Base-by-base conservation (phyloP, 1,140 invertebrate species). In the Atta texana region DNA sequence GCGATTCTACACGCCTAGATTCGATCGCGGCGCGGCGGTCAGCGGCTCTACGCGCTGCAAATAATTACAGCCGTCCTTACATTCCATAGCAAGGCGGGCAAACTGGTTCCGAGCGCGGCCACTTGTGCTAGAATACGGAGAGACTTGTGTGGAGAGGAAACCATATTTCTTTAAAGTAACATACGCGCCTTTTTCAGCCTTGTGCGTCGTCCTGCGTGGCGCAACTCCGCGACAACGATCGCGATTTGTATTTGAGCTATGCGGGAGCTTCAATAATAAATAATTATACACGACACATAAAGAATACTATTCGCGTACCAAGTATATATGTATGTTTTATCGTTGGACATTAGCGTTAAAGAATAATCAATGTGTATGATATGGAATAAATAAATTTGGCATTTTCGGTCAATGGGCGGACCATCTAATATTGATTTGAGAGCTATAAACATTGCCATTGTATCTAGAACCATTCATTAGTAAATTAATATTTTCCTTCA, bases 61-160 rank as follows among this genome's bases (percentile, higher is more conserved):
- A 80, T 90, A 90, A 88, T 90, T 90, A 88, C 88, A 90, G 84
- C 80, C 82, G 86, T 90, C 75, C 64, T 90, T 90, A 88, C 88
- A 86, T 85, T 85, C 89, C 88, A 66, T 87, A 74, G 87, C 69
- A 44, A 86, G 84, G 86, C 86, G 89, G 84, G 89, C 74, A 74
- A 91, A 90, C 89, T 91, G 89, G 86, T 90, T 90, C 61, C 72
- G 28, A 85, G 57, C 55, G 85, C 61, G 85, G 68, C 72, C 64
- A 53, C 87, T 76, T 66, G 87, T 21, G 57, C 44, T 66, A 89
- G 86, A 80, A 80, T 63, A 51, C 28, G 21, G 8, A 44, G 28
- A 39, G 44, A 77, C 18, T 4, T 59, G 49, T 28, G 39, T 28
- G 39, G 53, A 64, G 57, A 75, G 85, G 88, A 84, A 89, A 87